Evolutionary conservation across 2,797 vertebrate species (phyloP), one percentile per base, ranked within the genome.

Genomic region (Trematomus bernacchii): DNA sequence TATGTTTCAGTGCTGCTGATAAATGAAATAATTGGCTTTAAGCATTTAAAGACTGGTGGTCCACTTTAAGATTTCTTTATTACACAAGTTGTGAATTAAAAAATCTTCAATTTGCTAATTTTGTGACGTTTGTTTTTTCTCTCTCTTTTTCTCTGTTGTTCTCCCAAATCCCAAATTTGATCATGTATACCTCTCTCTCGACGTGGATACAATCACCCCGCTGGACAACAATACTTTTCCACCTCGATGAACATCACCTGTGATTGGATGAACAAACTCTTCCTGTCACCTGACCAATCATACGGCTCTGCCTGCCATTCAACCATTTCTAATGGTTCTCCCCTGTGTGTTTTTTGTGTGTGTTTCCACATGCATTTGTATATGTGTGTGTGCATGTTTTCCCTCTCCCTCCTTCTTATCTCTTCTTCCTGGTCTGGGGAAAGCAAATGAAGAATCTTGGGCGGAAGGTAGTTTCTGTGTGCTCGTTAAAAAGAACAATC

Each of bases 401-500:
- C 27, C 18, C 44, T 23, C 30, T 40, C 62, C 59, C 52, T 42
- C 47, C 65, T 48, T 77, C 60, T 53, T 75, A 69, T 88, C 82
- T 93, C 95, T 93, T 88, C 94, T 95, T 95, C 95, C 91, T 94
- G 94, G 88, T 95, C 95, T 95, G 90, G 95, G 95, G 96, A 97
- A 99, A 99, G 98, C 98, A 96, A 99, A 98, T 97, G 98, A 99
- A 98, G 98, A 99, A 96, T 97, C 97, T 92, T 99, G 98, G 98
- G 98, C 97, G 13, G 98, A 99, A 95, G 98, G 98, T 94, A 97
- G 97, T 94, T 99, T 99, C 96, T 99, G 98, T 95, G 97, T 98
- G 95, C 95, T 99, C 87, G 98, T 99, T 94, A 99, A 99, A 98
- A 99, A 99, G 97, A 99, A 99, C 96, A 99, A 99, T 96, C 97